Percentiles rank a stretch among this genome's conserved stretches.
phyloP scores from a whole-genome alignment of 2,113 vertebrate genomes.

The Dicaeum eximium region DNA sequence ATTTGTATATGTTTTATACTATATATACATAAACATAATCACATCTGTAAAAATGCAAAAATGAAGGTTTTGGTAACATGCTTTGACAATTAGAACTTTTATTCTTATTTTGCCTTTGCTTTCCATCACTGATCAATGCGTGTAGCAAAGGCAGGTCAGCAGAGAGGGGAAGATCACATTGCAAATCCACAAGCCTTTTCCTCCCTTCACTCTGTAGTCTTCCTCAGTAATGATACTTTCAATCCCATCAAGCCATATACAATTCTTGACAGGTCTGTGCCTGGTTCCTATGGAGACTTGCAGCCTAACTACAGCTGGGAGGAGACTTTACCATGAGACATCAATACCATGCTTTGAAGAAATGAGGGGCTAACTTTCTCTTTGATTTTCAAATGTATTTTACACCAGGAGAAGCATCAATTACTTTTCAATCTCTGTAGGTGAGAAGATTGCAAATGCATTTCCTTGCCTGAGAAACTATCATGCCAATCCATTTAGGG shows the following conservation, averaged over 20 bases:
- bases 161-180: background rate
- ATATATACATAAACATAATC: background rate
- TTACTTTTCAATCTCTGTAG: background rate
- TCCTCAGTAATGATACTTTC: background rate
- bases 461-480: background rate
- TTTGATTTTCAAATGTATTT: background rate
- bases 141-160: background rate
- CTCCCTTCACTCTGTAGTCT: background rate
- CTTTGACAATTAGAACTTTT: background rate
- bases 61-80: background rate
- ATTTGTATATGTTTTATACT: background rate
- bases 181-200: background rate
- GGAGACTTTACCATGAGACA: background rate
- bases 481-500: background rate
- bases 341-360: background rate
- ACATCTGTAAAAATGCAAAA: background rate
- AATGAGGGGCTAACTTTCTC: background rate
- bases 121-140: background rate
- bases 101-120: background rate
- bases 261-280: background rate
- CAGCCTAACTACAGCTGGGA: background rate
- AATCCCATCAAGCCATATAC: background rate
- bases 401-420: background rate
- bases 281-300: background rate
- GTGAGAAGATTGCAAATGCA: background rate